phyloP scores from a whole-genome alignment of 2,113 vertebrate genomes.

The Picathartes gymnocephalus region DNA sequence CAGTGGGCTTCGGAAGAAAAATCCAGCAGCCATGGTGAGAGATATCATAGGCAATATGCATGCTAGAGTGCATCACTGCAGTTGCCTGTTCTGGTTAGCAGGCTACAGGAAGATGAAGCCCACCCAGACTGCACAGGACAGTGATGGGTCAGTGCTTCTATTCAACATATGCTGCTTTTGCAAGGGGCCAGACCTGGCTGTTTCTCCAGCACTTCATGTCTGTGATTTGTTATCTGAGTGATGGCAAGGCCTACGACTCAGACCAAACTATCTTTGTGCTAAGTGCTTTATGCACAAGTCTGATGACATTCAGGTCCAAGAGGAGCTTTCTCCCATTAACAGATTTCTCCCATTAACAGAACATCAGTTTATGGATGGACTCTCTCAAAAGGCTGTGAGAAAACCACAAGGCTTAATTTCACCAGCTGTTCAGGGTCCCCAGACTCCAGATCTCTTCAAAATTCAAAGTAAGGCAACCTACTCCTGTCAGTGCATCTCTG shows the following conservation, averaged over 20 bases:
- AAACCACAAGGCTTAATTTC: background rate
- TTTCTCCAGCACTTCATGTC: background rate
- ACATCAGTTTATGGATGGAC: background rate
- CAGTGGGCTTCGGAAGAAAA: background rate
- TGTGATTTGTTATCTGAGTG: background rate
- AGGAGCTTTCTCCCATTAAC: background rate
- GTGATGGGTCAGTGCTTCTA: background rate
- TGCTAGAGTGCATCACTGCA: background rate
- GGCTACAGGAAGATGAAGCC: background rate
- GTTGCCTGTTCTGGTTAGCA: conserved; percentile 17
- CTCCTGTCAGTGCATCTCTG: background rate
- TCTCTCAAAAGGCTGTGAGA: background rate
- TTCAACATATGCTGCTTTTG: background rate
- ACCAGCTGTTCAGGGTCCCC: background rate
- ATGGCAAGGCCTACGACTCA: background rate
- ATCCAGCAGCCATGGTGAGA: background rate
- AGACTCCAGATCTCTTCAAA: background rate
- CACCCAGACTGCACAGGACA: background rate
- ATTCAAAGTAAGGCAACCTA: background rate
- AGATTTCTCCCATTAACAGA: background rate
- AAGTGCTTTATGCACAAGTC: background rate
- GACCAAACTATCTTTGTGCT: background rate
- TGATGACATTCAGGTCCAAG: background rate
- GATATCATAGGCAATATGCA: background rate
- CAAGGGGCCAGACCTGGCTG: background rate